Evolutionary conservation across 2,113 vertebrate genomes (phyloP).

Genomic region (Potamarius usumacintae): DNA sequence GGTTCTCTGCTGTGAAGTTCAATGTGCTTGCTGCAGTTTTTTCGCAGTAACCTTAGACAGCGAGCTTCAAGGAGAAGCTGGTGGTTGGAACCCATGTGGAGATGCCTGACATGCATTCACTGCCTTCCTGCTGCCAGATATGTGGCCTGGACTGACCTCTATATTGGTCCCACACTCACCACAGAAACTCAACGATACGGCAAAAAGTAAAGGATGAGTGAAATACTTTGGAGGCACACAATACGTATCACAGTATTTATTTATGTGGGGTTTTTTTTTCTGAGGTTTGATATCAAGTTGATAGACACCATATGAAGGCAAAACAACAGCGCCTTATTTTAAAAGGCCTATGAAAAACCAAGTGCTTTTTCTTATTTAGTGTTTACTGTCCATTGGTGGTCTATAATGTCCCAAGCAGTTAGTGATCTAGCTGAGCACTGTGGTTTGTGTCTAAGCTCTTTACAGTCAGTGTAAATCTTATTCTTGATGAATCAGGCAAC

Average conservation of each 20-base stretch:
- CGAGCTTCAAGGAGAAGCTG: conserved; percentile 9
- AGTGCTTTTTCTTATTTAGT: background rate
- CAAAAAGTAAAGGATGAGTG: background rate
- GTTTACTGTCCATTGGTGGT: background rate
- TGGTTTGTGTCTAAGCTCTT: background rate
- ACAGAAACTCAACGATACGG: background rate
- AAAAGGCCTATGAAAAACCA: background rate
- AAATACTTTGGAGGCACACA: background rate
- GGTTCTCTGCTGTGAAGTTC: conserved; percentile 11
- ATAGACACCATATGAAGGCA: background rate
- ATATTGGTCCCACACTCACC: conserved; percentile 28
- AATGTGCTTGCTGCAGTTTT: conserved; percentile 14
- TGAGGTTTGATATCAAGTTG: background rate
- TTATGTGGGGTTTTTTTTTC: background rate
- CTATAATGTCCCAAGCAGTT: background rate
- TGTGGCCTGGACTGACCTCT: conserved; percentile 23
- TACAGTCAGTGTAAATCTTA: background rate
- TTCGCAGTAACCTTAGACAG: conserved; percentile 20
- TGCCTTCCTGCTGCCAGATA: conserved; percentile 26
- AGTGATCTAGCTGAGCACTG: background rate
- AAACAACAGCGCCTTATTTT: background rate
- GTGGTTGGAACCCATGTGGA: conserved; percentile 30
- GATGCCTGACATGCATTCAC: conserved; percentile 29
- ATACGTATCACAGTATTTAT: background rate
- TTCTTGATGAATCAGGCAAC: background rate